phyloP scores from a whole-genome alignment of 2,797 vertebrate species.

The Sitta carolinensis region DNA sequence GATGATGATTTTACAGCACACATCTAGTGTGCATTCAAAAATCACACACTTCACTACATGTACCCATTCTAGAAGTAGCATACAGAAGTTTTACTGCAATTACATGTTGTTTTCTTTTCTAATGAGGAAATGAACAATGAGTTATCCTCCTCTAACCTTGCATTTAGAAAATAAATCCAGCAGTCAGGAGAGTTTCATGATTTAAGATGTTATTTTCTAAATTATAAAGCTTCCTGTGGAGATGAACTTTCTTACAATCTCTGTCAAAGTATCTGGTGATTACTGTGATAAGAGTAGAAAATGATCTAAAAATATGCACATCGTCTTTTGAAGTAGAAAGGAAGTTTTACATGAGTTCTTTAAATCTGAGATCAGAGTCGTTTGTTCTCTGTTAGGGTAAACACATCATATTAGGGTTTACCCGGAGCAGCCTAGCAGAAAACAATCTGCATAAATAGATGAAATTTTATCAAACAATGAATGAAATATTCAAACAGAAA shows the following conservation, averaged over 20 bases:
- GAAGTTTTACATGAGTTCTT: slow-evolving; percentile 6
- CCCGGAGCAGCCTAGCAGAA: neutral
- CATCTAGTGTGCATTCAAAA: neutral
- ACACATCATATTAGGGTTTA: slow-evolving; percentile 10
- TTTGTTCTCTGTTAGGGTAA: slow-evolving; percentile 14
- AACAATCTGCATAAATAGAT: slow-evolving; percentile 30
- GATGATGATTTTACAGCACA: neutral
- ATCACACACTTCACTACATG: neutral
- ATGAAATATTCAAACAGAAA: slow-evolving; percentile 27
- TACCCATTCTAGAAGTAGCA: neutral
- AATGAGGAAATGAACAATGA: neutral
- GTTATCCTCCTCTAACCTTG: neutral
- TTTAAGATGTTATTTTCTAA: slow-evolving; percentile 30
- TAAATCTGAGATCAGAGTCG: neutral
- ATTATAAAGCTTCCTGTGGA: slow-evolving; percentile 1
- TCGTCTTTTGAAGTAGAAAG: neutral
- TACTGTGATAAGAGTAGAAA: slow-evolving; percentile 14
- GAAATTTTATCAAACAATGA: slow-evolving; percentile 25
- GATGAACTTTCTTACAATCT: neutral
- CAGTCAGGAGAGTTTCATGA: neutral
- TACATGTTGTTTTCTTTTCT: neutral
- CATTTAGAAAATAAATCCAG: neutral
- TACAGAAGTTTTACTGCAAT: neutral
- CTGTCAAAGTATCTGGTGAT: neutral
- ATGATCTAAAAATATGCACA: slow-evolving; percentile 3